phyloP scores from a whole-genome alignment of 1,140 invertebrate genomes.

The Solen grandis region DNA sequence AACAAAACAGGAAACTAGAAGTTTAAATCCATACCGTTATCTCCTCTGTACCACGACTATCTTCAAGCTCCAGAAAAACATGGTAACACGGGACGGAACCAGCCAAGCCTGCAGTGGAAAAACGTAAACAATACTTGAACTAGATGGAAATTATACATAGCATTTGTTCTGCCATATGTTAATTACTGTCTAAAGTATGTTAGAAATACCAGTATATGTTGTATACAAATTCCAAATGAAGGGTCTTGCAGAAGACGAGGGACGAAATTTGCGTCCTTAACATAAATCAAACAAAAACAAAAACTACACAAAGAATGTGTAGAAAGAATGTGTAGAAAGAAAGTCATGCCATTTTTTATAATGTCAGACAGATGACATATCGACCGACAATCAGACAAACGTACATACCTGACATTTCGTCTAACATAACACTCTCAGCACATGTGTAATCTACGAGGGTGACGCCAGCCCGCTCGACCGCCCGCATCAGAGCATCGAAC shows the following conservation, averaged over 20 bases:
- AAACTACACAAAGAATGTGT: too few species aligned
- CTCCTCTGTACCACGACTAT: neutral
- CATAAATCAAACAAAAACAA: too few species aligned
- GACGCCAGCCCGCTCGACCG: constrained; percentile 55
- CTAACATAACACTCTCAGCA: constrained; percentile 71
- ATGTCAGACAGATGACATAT: too few species aligned
- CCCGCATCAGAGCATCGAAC: constrained; percentile 70
- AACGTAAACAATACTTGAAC: neutral
- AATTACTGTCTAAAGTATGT: neutral
- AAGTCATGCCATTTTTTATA: too few species aligned
- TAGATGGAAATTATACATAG: neutral
- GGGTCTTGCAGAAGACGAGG: neutral
- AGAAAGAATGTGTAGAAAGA: too few species aligned
- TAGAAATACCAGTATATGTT: neutral
- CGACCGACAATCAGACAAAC: too few species aligned
- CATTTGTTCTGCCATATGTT: neutral
- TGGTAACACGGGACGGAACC: neutral
- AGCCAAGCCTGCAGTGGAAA: neutral
- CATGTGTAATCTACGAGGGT: constrained; percentile 77
- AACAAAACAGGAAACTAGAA: neutral
- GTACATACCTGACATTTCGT: constrained; percentile 10
- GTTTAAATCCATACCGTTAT: neutral
- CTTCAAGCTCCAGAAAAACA: neutral
- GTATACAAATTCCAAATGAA: neutral
- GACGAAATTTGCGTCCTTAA: neutral